These are phyloP conservation scores for Todiramphus saurophagus DNA, from an alignment of 2,113 vertebrate genomes.

Conservation along the genomic window DNA sequence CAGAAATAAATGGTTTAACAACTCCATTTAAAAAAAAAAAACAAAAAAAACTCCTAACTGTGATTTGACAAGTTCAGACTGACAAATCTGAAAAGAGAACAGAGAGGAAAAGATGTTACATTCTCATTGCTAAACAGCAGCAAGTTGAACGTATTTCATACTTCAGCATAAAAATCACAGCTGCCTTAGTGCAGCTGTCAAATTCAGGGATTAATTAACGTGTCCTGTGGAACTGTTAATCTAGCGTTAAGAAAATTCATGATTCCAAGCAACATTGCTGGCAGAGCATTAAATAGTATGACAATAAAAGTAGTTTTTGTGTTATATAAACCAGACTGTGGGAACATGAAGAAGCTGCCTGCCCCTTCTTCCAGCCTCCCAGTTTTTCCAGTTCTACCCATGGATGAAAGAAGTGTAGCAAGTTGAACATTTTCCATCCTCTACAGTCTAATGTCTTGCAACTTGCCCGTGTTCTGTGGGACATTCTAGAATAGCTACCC, in stretches of 20 bases:
- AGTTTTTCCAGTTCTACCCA: neutral
- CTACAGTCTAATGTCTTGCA: neutral
- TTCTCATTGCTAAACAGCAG: neutral
- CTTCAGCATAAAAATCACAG: neutral
- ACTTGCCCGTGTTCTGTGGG: fast-evolving
- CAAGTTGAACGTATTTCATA: neutral
- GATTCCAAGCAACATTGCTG: neutral
- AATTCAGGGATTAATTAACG: neutral
- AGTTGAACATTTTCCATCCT: neutral
- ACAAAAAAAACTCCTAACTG: neutral
- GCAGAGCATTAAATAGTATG: neutral
- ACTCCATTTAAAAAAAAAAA: neutral
- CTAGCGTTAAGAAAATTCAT: neutral
- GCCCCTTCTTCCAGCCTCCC: neutral
- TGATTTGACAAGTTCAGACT: neutral
- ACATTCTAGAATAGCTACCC: neutral
- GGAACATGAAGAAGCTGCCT: neutral
- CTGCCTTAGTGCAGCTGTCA: neutral
- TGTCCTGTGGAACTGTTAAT: neutral
- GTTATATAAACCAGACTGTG: neutral
- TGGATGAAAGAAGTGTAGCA: neutral
- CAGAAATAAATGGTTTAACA: neutral
- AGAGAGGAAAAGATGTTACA: neutral
- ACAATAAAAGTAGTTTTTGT: neutral
- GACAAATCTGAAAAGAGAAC: neutral